phyloP scores from a whole-genome alignment of 2,797 vertebrate genomes.

The Betta splendens region DNA sequence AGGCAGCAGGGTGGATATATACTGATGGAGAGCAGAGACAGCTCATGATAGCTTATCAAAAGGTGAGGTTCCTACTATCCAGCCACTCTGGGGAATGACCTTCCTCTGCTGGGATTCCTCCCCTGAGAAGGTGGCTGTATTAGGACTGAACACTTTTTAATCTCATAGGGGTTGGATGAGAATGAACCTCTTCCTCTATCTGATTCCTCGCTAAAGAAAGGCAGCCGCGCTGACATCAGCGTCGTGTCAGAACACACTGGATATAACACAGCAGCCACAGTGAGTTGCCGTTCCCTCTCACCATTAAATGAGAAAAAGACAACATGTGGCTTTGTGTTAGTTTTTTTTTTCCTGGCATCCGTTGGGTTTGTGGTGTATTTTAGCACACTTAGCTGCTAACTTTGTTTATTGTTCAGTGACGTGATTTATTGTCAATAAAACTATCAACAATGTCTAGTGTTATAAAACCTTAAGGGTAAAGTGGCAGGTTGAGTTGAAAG shows the following conservation, averaged over 20 bases:
- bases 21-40: slow-evolving; percentile 66
- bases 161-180: slow-evolving; percentile 50
- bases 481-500: no score
- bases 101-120: slow-evolving; percentile 50
- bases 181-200: slow-evolving; percentile 21
- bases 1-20: slow-evolving; percentile 42
- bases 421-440: no score
- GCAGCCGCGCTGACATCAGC: slow-evolving; percentile 8
- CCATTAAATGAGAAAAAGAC: neutral
- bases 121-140: slow-evolving; percentile 28
- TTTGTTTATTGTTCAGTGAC: no score
- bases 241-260: slow-evolving; percentile 15
- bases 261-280: slow-evolving; percentile 13
- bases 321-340: neutral
- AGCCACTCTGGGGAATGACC: slow-evolving; percentile 58
- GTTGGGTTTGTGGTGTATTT: neutral
- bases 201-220: slow-evolving; percentile 43
- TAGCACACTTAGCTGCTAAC: no score
- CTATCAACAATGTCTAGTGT: no score
- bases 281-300: slow-evolving; percentile 12
- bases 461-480: no score
- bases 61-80: slow-evolving; percentile 52
- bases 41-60: slow-evolving; percentile 73
- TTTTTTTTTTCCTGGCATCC: neutral
- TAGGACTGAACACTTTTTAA: slow-evolving; percentile 56